Conservation (phyloP, 2,797 vertebrate species). For the Leptatherina wallacei region DNA sequence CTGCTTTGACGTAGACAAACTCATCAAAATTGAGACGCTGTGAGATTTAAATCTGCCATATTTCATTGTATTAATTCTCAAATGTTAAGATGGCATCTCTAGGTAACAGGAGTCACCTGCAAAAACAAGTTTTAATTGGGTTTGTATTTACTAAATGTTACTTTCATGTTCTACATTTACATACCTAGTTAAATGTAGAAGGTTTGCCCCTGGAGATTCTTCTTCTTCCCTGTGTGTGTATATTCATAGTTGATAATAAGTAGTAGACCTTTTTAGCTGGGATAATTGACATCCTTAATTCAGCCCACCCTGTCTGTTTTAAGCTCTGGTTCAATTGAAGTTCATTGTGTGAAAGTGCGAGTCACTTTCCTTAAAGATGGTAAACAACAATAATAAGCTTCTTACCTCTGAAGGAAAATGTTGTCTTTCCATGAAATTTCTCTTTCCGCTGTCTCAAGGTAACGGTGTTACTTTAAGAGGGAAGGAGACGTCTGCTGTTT, state of each 20-base stretch:
- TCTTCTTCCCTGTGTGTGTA: no score
- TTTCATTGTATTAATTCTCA: constrained; percentile 20
- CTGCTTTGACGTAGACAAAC: constrained; percentile 4
- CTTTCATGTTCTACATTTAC: constrained; percentile 53
- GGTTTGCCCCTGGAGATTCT: background rate
- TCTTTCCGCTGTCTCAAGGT: constrained; percentile 31
- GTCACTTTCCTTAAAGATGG: constrained; percentile 52
- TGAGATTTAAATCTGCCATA: background rate
- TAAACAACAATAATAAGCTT: constrained; percentile 71
- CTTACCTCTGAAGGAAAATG: constrained; percentile 59
- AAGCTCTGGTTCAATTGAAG: constrained; percentile 69
- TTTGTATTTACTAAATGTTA: constrained; percentile 63
- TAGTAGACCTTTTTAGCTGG: constrained; percentile 16
- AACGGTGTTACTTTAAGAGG: constrained; percentile 29
- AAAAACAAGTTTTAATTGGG: constrained; percentile 69
- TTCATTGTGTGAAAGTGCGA: constrained; percentile 50
- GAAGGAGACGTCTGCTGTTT: background rate
- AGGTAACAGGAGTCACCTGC: constrained; percentile 52
- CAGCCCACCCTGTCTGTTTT: constrained; percentile 29
- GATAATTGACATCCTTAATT: constrained; percentile 61
- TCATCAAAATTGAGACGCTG: background rate
- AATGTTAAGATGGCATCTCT: constrained; percentile 38
- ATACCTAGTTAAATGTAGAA: constrained; percentile 28
- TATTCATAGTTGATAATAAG: constrained; percentile 6
- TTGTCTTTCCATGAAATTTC: constrained; percentile 40